These are phyloP conservation scores for Tauraco hartlaubi DNA, from an alignment of 2,797 vertebrate genomes.

Conservation along the genomic window DNA sequence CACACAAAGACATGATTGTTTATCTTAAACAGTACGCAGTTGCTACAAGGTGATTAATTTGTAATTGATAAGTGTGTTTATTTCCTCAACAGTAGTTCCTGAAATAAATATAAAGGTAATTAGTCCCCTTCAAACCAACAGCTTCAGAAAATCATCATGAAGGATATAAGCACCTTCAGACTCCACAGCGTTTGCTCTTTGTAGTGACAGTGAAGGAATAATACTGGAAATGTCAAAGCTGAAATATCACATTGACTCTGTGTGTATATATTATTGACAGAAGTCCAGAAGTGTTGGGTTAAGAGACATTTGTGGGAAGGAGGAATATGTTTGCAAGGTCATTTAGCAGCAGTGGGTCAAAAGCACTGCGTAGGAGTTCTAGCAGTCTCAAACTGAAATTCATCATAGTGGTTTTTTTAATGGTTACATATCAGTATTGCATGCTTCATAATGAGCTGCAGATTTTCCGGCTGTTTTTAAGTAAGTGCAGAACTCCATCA, in stretches of 20 bases:
- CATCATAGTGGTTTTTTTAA: neutral
- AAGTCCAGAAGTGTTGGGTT: neutral
- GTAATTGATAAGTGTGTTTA: neutral
- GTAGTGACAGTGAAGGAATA: neutral
- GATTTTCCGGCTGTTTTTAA: neutral
- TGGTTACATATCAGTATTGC: neutral
- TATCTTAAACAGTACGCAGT: neutral
- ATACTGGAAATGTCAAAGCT: neutral
- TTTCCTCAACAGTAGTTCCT: neutral
- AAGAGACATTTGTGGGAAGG: neutral
- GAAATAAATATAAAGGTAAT: neutral
- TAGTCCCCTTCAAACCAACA: neutral
- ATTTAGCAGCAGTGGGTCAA: neutral
- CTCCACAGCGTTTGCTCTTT: fast-evolving
- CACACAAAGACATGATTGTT: neutral
- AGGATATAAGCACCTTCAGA: neutral
- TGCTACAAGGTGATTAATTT: neutral
- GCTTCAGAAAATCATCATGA: neutral
- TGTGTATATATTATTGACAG: neutral
- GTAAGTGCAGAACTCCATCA: neutral
- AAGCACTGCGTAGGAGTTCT: fast-evolving
- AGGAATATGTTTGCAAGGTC: neutral
- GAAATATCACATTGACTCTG: fast-evolving
- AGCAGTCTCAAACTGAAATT: neutral
- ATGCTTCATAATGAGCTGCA: neutral